Percentiles rank a stretch among this genome's conserved stretches.
phyloP scores from a whole-genome alignment of 2,888 invertebrate genomes.

The Meliscaeva auricollis region DNA sequence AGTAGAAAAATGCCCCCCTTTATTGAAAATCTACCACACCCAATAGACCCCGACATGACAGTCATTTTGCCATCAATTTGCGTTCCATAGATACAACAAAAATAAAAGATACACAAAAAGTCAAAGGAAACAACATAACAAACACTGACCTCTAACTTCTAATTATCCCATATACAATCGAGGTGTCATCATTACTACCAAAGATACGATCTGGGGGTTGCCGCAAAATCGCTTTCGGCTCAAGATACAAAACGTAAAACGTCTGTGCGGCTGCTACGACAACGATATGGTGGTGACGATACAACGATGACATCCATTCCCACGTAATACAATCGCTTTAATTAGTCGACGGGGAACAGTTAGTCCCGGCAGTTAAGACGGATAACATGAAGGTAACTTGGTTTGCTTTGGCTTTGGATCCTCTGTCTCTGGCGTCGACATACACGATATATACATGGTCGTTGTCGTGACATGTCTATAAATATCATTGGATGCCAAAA shows the following conservation, averaged over 20 bases:
- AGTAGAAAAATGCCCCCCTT: background rate
- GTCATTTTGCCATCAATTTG: slow-evolving; percentile 1
- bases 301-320: slow-evolving; percentile 29
- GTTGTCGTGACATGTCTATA: slow-evolving; percentile 57
- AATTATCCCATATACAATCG: slow-evolving; percentile 62
- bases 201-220: slow-evolving; percentile 60
- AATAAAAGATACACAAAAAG: background rate
- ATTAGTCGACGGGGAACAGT: slow-evolving; percentile 68
- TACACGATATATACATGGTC: background rate
- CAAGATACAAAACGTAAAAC: slow-evolving; percentile 43
- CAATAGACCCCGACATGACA: background rate
- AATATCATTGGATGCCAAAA: slow-evolving; percentile 66
- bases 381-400: slow-evolving; percentile 22
- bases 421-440: slow-evolving; percentile 1
- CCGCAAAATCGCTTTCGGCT: slow-evolving; percentile 62
- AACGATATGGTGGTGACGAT: slow-evolving; percentile 11
- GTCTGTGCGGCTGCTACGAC: background rate
- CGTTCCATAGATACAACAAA: background rate
- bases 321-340: slow-evolving; percentile 65
- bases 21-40: background rate
- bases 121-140: slow-evolving; percentile 5
- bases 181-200: slow-evolving; percentile 69
- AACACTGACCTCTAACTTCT: slow-evolving; percentile 44
- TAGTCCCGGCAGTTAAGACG: slow-evolving; percentile 46
- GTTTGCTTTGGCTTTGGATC: slow-evolving; percentile 8